Conservation (phyloP, 2,113 vertebrate genomes). For the Megaptera novaeangliae region DNA sequence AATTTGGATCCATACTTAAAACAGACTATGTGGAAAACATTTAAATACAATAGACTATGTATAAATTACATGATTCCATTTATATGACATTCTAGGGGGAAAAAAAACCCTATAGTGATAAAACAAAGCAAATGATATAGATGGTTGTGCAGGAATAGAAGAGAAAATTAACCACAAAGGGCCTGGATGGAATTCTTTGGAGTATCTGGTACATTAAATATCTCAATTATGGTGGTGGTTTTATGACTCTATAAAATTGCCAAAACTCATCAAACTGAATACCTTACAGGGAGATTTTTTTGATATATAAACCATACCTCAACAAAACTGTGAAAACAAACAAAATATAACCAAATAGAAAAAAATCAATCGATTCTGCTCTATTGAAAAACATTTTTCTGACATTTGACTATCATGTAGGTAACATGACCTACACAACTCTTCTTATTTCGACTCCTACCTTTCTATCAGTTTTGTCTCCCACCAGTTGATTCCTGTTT, state of each 20-base stretch:
- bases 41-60: background rate
- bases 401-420: background rate
- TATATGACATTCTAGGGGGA: background rate
- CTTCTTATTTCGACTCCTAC: rapidly evolving
- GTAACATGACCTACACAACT: background rate
- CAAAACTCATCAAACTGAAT: background rate
- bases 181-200: background rate
- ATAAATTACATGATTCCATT: background rate
- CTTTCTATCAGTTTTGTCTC: background rate
- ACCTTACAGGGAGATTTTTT: background rate
- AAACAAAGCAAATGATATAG: background rate
- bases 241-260: background rate
- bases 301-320: background rate
- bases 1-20: background rate
- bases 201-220: background rate
- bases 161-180: background rate
- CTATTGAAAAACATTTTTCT: background rate
- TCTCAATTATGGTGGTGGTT: background rate
- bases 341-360: background rate
- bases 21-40: no score
- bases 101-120: background rate
- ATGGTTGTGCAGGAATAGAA: background rate
- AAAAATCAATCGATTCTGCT: background rate
- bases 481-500: background rate
- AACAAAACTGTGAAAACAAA: background rate